A percentile compares a stretch with the other conserved stretches of the same genome.
Conservation (phyloP, 2,888 invertebrate genomes). For the Polymixis lichenea region DNA sequence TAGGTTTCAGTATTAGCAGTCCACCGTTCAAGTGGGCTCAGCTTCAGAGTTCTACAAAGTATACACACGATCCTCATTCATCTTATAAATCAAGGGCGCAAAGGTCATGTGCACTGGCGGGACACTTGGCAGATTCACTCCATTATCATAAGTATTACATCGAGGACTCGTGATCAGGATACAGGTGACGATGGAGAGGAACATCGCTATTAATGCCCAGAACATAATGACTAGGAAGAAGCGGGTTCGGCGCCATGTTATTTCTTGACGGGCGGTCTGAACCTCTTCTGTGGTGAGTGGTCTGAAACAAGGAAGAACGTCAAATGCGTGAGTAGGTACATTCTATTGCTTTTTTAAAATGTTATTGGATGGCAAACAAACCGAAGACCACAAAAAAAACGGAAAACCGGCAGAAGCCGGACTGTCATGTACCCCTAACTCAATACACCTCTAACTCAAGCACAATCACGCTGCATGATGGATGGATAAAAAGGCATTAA, state of each 20-base stretch:
- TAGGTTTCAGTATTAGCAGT: neutral
- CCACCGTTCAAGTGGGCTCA: neutral
- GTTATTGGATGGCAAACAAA: too few relatives aligned
- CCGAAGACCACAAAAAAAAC: too few relatives aligned
- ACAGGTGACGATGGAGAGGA: slow-evolving; percentile 84
- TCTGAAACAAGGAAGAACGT: slow-evolving; percentile 70
- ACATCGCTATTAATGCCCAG: slow-evolving; percentile 86
- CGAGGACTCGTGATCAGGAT: slow-evolving; percentile 75
- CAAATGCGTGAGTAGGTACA: neutral
- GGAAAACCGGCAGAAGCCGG: too few relatives aligned
- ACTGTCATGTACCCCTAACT: too few relatives aligned
- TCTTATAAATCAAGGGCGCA: slow-evolving; percentile 71
- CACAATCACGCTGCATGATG: too few relatives aligned
- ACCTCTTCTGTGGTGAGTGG: slow-evolving; percentile 88
- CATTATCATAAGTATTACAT: slow-evolving; percentile 60
- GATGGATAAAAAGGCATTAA: too few relatives aligned
- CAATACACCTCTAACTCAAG: too few relatives aligned
- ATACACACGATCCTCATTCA: slow-evolving; percentile 56
- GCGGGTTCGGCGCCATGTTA: slow-evolving; percentile 88
- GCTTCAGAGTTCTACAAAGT: slow-evolving; percentile 41
- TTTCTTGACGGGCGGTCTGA: slow-evolving; percentile 80
- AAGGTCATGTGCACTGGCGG: slow-evolving; percentile 79
- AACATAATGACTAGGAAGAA: slow-evolving; percentile 85
- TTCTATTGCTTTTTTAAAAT: too few relatives aligned
- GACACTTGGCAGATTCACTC: slow-evolving; percentile 67